A percentile compares a stretch with the other conserved stretches of the same genome.
phyloP scores from a whole-genome alignment of 2,797 vertebrate species.

The Macropus fuliginosus region DNA sequence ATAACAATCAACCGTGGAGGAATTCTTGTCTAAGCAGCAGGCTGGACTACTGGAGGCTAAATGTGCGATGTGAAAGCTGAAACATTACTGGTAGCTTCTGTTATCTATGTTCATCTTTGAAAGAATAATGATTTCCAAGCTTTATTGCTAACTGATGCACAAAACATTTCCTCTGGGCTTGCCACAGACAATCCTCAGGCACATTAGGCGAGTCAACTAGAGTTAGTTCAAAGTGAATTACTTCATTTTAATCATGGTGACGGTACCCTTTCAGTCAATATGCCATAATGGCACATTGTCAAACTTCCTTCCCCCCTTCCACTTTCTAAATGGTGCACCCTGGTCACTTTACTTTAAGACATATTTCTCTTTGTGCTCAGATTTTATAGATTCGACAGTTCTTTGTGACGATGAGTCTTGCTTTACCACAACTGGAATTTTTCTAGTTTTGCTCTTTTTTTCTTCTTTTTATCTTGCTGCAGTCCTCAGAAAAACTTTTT shows the following conservation, averaged over 20 bases:
- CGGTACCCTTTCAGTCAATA: constrained; percentile 79
- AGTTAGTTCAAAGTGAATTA: constrained; percentile 87
- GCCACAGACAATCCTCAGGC: constrained; percentile 83
- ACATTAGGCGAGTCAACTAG: constrained; percentile 82
- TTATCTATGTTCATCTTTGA: constrained; percentile 78
- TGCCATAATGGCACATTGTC: constrained; percentile 60
- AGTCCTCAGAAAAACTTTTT: constrained; percentile 62
- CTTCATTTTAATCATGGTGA: constrained; percentile 83
- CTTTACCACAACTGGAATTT: constrained; percentile 76
- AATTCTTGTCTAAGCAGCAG: not conserved
- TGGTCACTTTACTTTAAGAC: constrained; percentile 76
- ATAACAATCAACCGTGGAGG: constrained; percentile 35
- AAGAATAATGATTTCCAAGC: constrained; percentile 84
- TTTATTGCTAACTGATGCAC: constrained; percentile 85
- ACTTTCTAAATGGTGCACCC: constrained; percentile 66
- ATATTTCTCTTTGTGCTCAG: constrained; percentile 73
- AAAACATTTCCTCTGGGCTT: constrained; percentile 85
- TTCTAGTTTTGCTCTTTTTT: constrained; percentile 78
- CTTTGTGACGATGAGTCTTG: constrained; percentile 74
- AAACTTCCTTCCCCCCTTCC: constrained; percentile 50
- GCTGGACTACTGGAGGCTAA: constrained; percentile 14
- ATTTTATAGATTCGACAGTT: constrained; percentile 77
- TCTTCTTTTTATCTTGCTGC: constrained; percentile 63
- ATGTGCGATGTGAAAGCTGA: constrained; percentile 4
- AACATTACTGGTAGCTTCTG: constrained; percentile 70